Conservation (phyloP, 1,140 invertebrate species). For the Euborellia annulipes region DNA sequence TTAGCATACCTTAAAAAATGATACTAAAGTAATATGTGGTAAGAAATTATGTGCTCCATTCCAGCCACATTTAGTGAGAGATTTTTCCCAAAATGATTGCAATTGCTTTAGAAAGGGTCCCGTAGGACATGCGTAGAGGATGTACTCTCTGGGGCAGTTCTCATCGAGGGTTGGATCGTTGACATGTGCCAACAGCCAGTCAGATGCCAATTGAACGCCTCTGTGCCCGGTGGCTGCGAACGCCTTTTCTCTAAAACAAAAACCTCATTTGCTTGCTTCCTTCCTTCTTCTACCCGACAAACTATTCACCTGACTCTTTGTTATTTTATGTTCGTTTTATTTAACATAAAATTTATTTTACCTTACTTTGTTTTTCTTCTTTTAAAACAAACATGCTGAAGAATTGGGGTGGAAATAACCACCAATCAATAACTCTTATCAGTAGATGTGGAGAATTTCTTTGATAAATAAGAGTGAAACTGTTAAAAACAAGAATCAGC, state of each 20-base stretch:
- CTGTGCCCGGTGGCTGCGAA: constrained; percentile 75
- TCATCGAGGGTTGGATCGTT: constrained; percentile 65
- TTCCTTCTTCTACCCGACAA: no score
- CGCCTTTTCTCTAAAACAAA: constrained; percentile 57
- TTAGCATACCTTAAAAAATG: constrained; percentile 63
- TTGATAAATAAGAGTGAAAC: no score
- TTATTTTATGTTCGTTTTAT: no score
- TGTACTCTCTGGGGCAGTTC: constrained; percentile 59
- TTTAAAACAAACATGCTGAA: not conserved
- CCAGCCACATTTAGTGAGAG: constrained; percentile 56
- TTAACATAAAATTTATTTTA: no score
- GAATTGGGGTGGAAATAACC: no score
- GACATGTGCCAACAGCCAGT: constrained; percentile 78
- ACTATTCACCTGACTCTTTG: no score
- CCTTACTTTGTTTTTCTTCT: no score
- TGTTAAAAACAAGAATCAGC: no score
- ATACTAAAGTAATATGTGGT: constrained; percentile 76
- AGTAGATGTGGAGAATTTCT: no score
- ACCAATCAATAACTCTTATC: no score
- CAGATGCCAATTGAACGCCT: constrained; percentile 70
- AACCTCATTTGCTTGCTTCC: no score
- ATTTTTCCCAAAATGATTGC: constrained; percentile 61
- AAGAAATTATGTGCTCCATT: constrained; percentile 79
- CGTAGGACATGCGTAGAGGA: constrained; percentile 69
- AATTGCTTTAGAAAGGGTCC: constrained; percentile 54